Percentiles rank a stretch among this genome's conserved stretches.
These are phyloP conservation scores for Parnassius mnemosyne DNA, from an alignment of 2,888 invertebrate genomes.

Conservation along the genomic window DNA sequence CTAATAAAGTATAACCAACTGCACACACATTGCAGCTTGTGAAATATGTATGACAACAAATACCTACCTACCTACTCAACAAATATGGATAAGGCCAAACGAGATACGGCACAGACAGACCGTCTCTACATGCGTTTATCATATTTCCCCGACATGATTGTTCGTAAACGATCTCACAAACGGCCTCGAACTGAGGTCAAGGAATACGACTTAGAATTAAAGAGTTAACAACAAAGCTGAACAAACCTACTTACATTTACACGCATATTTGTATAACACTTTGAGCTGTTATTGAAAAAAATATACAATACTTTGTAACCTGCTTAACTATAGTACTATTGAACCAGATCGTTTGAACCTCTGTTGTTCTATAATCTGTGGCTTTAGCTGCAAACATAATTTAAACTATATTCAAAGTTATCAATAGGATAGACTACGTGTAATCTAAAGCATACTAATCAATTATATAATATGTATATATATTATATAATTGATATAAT, in stretches of 20 bases:
- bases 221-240: conserved; percentile 7
- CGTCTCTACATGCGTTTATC: conserved; percentile 11
- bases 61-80: conserved; percentile 6
- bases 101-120: conserved; percentile 19
- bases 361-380: too few species aligned
- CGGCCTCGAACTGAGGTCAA: conserved; percentile 23
- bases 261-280: neutral
- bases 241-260: neutral
- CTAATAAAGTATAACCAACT: too few species aligned
- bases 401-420: too few species aligned
- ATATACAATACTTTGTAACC: too few species aligned
- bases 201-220: conserved; percentile 18
- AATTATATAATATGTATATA: too few species aligned
- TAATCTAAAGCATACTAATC: too few species aligned
- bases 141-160: conserved; percentile 13
- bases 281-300: too few species aligned
- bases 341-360: too few species aligned
- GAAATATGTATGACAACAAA: conserved; percentile 19
- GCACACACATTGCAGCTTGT: neutral
- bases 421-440: too few species aligned
- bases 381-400: too few species aligned
- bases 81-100: conserved; percentile 20
- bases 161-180: conserved; percentile 16
- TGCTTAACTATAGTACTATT: too few species aligned
- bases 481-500: too few species aligned